Evolutionary conservation across 2,888 invertebrate species (phyloP).

Genomic region (Gerosis bhagava): DNA sequence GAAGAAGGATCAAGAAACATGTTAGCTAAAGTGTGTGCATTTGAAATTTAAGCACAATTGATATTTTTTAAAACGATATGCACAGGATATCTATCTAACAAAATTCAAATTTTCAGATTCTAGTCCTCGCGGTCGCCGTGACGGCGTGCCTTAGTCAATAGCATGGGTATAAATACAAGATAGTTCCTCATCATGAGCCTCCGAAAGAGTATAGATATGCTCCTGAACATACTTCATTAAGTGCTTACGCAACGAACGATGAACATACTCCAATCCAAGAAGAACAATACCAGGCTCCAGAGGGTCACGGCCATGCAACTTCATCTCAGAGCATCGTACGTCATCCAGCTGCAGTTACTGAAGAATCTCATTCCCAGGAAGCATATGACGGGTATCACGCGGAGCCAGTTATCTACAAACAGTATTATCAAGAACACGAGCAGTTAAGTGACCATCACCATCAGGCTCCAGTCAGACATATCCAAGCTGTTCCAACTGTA

Average conservation of each 20-base stretch:
- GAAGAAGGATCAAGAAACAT: constrained; percentile 68
- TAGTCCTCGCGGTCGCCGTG: constrained; percentile 49
- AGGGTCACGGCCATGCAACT: constrained; percentile 46
- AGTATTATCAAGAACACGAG: constrained; percentile 37
- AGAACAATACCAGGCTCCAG: constrained; percentile 27
- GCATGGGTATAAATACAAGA: constrained; percentile 49
- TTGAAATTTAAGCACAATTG: not conserved
- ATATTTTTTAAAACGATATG: no score
- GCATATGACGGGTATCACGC: constrained; percentile 50
- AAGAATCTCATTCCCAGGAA: constrained; percentile 54
- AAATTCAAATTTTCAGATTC: constrained; percentile 66
- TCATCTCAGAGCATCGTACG: constrained; percentile 56
- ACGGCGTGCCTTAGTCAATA: constrained; percentile 52
- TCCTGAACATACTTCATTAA: constrained; percentile 41
- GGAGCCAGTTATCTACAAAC: constrained; percentile 37
- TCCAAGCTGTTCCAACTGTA: constrained; percentile 32
- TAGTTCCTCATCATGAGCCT: constrained; percentile 48
- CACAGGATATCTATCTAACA: no score
- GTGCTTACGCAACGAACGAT: constrained; percentile 40
- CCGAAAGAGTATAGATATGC: constrained; percentile 49
- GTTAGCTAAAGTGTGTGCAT: constrained; percentile 66
- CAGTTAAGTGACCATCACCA: constrained; percentile 29
- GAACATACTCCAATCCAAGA: constrained; percentile 49
- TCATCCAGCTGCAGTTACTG: constrained; percentile 46
- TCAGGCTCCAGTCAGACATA: constrained; percentile 28